phyloP scores from a whole-genome alignment of 2,113 vertebrate species.

The Gracilinanus agilis region DNA sequence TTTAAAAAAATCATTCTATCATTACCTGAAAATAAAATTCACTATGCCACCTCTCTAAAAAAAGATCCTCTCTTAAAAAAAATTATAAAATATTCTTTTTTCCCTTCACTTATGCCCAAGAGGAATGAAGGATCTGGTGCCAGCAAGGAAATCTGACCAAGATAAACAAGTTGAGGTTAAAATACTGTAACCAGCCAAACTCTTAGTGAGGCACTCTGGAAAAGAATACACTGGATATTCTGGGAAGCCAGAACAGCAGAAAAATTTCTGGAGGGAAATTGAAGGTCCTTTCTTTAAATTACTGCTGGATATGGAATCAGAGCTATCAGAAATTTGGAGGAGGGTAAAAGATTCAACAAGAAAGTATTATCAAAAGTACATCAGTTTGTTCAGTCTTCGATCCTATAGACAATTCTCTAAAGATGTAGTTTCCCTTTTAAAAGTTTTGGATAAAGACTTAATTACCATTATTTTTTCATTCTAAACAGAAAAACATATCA shows the following conservation, averaged over 20 bases:
- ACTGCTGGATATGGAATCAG: background rate
- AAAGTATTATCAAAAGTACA: no score
- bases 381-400: background rate
- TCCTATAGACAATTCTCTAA: background rate
- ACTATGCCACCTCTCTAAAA: background rate
- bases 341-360: background rate
- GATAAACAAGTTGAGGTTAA: slow-evolving; percentile 75
- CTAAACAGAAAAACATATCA: background rate
- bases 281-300: slow-evolving; percentile 1
- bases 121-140: slow-evolving; percentile 74
- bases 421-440: background rate
- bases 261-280: slow-evolving; percentile 62
- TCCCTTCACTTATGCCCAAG: slow-evolving; percentile 66
- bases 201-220: slow-evolving; percentile 70
- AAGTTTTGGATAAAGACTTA: background rate
- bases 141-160: slow-evolving; percentile 75
- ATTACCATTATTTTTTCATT: background rate
- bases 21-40: background rate
- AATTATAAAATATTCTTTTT: slow-evolving; percentile 77
- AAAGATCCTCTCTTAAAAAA: slow-evolving; percentile 29
- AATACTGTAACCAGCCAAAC: slow-evolving; percentile 70
- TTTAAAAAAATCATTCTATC: background rate
- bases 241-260: slow-evolving; percentile 69
- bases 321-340: background rate
- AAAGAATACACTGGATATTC: slow-evolving; percentile 68